Conservation (phyloP, 2,113 vertebrate genomes). For the Thermophis baileyi region DNA sequence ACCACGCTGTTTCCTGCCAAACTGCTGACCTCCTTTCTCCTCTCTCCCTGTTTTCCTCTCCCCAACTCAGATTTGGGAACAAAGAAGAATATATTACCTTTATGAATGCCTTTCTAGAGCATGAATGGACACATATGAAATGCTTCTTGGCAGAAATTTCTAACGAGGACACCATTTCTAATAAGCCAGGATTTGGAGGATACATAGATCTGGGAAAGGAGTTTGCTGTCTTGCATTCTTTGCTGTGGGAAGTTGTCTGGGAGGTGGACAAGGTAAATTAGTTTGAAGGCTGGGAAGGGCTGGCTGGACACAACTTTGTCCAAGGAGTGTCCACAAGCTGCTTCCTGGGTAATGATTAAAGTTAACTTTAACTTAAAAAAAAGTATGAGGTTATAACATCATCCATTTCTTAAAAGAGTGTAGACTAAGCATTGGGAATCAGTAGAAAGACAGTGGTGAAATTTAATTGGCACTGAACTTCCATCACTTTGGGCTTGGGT, state of each 20-base stretch:
- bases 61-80: conserved; percentile 83
- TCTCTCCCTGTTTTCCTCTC: not conserved
- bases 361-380: not conserved
- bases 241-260: conserved; percentile 93
- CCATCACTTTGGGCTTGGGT: not conserved
- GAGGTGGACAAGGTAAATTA: conserved; percentile 92
- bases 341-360: conserved; percentile 2
- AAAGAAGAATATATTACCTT: conserved; percentile 99
- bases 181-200: conserved; percentile 89
- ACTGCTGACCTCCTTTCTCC: not conserved
- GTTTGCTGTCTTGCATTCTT: conserved; percentile 88
- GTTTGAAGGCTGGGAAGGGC: conserved; percentile 14
- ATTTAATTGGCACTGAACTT: not conserved
- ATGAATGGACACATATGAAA: conserved; percentile 95
- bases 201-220: conserved; percentile 95
- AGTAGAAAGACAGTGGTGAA: not conserved
- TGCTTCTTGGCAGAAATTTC: conserved; percentile 94
- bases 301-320: not conserved
- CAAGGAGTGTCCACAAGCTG: conserved; percentile 22
- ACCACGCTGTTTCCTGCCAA: not conserved
- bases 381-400: not conserved
- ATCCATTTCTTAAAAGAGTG: not conserved
- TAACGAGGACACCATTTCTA: conserved; percentile 87
- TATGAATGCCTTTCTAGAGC: conserved; percentile 97
- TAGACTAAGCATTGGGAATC: not conserved